Base-by-base conservation (phyloP, 2,113 vertebrate species). In the Stigmatopora argus region DNA sequence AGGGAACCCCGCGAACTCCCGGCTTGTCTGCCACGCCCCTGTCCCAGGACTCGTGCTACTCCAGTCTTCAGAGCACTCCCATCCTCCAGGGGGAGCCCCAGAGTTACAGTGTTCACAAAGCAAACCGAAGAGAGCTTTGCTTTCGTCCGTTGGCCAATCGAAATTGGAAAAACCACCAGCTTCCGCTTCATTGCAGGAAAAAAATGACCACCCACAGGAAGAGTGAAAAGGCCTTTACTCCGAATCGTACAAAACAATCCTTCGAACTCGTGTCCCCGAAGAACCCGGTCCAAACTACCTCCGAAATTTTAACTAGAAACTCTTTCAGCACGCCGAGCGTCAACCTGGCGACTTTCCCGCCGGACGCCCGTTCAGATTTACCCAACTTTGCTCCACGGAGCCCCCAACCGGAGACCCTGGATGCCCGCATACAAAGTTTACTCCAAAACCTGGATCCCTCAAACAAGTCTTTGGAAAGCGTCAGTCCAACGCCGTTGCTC, bases 371-470 rank as follows among this genome's bases (percentile, higher is more conserved):
- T 19, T 52, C 69, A 51, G 64, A 61, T 0, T 23, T 65, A n/a
- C 26, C 69, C 51, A 55, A 75, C 35, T 83, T 87, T 55, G 92
- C 91, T 12, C 89, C 91, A 0, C 89, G 89, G 69, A 92, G 89
- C 2, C 90, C 91, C 4, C 90, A 86, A 1, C 85, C 89, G 65
- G 91, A 92, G 84, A 95, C 92, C 88, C 88, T 99, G 80, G 97
- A 99, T 85, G 95, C 95, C 0, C 93, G 97, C 66, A 99, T 99
- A 67, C 94, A 98, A 85, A 96, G 94, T 93, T 90, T 99, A 77
- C 86, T 99, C 31, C 13, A 65, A 45, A 19, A 48, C 18, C 65
- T 89, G 0, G 78, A 90, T 4, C 90, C 90, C 6, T 75, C 88
- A 31, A 14, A 48, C 86, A 90, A 87, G 0, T 89, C 91, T 64